Evolutionary conservation across 2,113 vertebrate species (phyloP).

Genomic region (Cettia cetti): DNA sequence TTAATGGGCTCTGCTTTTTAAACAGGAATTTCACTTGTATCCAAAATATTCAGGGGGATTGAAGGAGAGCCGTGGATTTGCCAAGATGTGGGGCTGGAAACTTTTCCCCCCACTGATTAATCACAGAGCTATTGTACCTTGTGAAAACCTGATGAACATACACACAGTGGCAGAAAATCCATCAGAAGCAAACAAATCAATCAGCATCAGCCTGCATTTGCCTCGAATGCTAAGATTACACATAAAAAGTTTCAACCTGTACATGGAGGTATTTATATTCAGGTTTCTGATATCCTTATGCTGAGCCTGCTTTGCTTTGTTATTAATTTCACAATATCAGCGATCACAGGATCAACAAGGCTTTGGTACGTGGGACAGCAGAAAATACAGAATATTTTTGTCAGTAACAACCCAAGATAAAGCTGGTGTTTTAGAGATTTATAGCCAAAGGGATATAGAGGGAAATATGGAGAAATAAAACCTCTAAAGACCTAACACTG

Average conservation of each 20-base stretch:
- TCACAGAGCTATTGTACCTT: background rate
- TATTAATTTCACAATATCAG: background rate
- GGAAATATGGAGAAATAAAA: background rate
- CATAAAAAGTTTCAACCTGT: background rate
- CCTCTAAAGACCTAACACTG: background rate
- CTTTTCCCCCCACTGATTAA: background rate
- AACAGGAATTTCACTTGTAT: background rate
- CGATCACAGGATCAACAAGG: background rate
- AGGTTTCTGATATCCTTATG: background rate
- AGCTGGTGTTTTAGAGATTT: background rate
- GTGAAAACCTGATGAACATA: background rate
- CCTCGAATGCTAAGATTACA: background rate
- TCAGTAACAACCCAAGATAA: background rate
- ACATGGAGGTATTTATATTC: background rate
- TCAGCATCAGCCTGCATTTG: background rate
- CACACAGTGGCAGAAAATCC: slow-evolving; percentile 42
- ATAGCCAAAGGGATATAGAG: background rate
- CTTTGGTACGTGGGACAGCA: background rate
- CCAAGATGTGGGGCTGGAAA: background rate
- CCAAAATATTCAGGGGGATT: background rate
- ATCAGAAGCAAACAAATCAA: slow-evolving; percentile 9
- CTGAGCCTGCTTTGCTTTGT: background rate
- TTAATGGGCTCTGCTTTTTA: background rate
- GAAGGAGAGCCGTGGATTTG: background rate
- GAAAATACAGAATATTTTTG: background rate